A percentile compares a stretch with the other conserved stretches of the same genome.
Evolutionary conservation across 2,113 vertebrate genomes (phyloP).

Genomic region (Muntiacus reevesi): DNA sequence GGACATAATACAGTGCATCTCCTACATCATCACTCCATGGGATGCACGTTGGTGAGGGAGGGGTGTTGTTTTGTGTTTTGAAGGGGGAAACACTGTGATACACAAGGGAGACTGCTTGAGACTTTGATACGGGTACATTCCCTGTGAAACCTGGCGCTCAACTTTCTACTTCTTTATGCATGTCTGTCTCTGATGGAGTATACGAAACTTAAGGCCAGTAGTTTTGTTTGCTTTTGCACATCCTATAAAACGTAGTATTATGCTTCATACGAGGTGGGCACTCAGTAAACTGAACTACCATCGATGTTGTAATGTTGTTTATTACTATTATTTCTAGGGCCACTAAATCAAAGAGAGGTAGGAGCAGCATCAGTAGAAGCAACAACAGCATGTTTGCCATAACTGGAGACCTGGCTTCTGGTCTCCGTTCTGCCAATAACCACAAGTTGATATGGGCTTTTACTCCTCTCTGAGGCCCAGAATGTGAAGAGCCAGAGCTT

Average conservation of each 20-base stretch:
- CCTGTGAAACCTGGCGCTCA: neutral
- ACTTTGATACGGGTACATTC: neutral
- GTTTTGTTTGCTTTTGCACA: neutral
- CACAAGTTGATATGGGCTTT: neutral
- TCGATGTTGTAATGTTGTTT: neutral
- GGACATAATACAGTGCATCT: neutral
- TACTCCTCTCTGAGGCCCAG: neutral
- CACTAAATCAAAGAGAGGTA: neutral
- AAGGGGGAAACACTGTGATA: neutral
- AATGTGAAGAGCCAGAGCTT: neutral
- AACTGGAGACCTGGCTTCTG: neutral
- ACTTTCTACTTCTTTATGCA: neutral
- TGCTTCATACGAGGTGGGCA: neutral
- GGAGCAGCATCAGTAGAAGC: neutral
- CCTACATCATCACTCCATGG: neutral
- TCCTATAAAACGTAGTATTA: neutral
- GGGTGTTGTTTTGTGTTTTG: neutral
- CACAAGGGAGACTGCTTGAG: neutral
- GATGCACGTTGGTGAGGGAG: neutral
- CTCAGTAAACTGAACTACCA: neutral
- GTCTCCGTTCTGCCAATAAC: neutral
- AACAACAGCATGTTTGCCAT: neutral
- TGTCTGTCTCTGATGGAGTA: neutral
- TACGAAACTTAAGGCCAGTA: neutral
- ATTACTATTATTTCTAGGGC: neutral